Base-by-base conservation (phyloP, 2,113 vertebrate species). In the Platysternon megacephalum region DNA sequence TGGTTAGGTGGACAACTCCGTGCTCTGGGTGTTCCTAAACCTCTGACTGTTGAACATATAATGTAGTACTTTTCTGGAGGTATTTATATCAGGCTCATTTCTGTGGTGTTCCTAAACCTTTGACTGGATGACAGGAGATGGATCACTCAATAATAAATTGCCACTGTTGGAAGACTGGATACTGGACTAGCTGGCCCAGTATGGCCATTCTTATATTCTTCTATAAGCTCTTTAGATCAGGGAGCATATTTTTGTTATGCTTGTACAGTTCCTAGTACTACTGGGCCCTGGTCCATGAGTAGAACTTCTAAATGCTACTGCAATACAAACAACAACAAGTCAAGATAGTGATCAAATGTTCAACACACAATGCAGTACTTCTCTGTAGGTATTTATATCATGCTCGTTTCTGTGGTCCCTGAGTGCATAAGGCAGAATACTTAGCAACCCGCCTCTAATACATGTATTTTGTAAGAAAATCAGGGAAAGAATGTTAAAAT, bases 201-300 rank as follows among this genome's bases (percentile, higher is more conserved):
- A 72, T 72, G 35, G 65, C n/a, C 19, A n/a, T 39, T 39, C 35
- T 39, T 39, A 21, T 68, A 24, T 46, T 78, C 42, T 46, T 76
- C 42, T 76, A 24, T 44, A 44, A 44, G 9, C 24, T 44, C 24
- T 76, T 76, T 44, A 44, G 42, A 46, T 74, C 26, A 61, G 53
- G 81, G 95, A 95, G 28, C 49, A 55, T 72, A 22, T 90, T 90
- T 81, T 94, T 58, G 42, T 85, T 76, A 58, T 61, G 61, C 24
- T 97, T 87, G 92, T 91, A 97, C 89, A 90, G 86, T 32, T 81
- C 82, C 93, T 88, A 79, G n/a, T 10, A 12, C 46, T 68, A 92
- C 79, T 65, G 84, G 8, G 49, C 74, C 86, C 81, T 65, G 1
- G 0, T 79, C 1, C 16, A 21, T 2, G 17, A 39, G 14, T 46